Base-by-base conservation (phyloP, 2,888 invertebrate species). In the Campaea margaritaria region DNA sequence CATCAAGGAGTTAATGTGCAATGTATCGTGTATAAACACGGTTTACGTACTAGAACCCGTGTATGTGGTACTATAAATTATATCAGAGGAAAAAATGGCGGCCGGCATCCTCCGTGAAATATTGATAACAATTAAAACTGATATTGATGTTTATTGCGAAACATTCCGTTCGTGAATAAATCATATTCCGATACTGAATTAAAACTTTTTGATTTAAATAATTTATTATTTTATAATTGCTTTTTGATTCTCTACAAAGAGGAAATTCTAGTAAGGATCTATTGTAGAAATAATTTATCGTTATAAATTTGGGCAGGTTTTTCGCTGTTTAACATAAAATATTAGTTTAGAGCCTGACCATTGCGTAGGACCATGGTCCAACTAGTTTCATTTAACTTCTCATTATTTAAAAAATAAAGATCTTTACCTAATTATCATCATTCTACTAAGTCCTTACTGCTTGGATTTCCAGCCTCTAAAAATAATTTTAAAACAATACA, bases 11-110 rank as follows among this genome's bases (percentile, higher is more conserved):
- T 65, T 61, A 67, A 64, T 60, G 63, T 62, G 62, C 58, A 64
- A 65, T 62, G 60, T 67, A 63, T 69, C 58, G 69, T 69, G 64
- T 63, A 62, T 55, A 62, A 64, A 65, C 69, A 67, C 64, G 67
- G 65, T 65, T 69, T 65, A 54, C 64, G 65, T 60, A 62, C 45
- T 57, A 62, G 64, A 58, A 51, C 56, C 51, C 55, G 52, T 58
- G 62, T 61, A 49, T 59, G 64, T 62, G 61, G 57, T 55, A 51
- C 62, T 38, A 69, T 65, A 67, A 69, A 65, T 69, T 67, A 69
- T 65, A 44, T 49, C 13, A 61, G 64, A 47, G 15, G 58, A 62
- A 60, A 64, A 65, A 59, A 69, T 69, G 58, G 62, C 48, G 51
- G 36, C 47, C 45, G n/a, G n/a, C n/a, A n/a, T n/a, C n/a, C n/a